Percentiles rank a stretch among this genome's conserved stretches.
Conservation (phyloP, 2,888 invertebrate species). For the Euspilapteryx auroguttella region DNA sequence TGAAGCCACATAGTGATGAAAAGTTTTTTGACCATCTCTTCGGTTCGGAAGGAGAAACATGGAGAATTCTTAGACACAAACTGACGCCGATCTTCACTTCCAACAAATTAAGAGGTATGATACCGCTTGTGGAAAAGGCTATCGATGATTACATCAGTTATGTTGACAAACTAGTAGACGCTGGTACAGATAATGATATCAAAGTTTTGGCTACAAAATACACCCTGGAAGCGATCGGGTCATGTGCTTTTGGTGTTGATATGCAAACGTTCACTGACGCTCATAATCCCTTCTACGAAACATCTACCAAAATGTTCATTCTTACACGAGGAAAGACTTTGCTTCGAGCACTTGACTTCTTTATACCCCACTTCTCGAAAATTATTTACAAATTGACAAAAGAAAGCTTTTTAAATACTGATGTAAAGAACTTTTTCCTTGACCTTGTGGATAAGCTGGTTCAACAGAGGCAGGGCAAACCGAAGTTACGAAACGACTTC, state of each 20-base stretch:
- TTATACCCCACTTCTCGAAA: too few relatives aligned
- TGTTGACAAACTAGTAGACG: not conserved
- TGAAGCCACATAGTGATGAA: constrained; percentile 2
- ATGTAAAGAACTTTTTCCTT: constrained; percentile 5
- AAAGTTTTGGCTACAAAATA: not conserved
- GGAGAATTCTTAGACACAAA: constrained; percentile 5
- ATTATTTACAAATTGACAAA: constrained; percentile 2
- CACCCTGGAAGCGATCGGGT: constrained; percentile 1
- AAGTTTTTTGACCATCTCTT: constrained; percentile 4
- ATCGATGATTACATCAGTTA: not conserved
- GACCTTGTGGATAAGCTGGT: constrained; percentile 9
- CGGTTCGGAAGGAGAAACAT: constrained; percentile 4
- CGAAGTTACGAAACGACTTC: constrained; percentile 8
- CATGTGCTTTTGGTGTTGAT: constrained; percentile 2
- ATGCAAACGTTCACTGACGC: constrained; percentile 3
- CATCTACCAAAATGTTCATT: constrained; percentile 1
- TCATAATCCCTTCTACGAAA: constrained; percentile 3
- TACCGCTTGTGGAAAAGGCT: constrained; percentile 2
- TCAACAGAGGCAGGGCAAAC: constrained; percentile 5
- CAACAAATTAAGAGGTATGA: constrained; percentile 5
- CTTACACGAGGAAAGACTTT: not conserved
- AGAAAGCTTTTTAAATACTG: not conserved
- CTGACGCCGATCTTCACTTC: too few relatives aligned
- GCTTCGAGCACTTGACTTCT: not conserved
- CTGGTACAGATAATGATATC: not conserved